phyloP scores from a whole-genome alignment of 1,140 invertebrate species.

The Lordiphosa stackelbergi region DNA sequence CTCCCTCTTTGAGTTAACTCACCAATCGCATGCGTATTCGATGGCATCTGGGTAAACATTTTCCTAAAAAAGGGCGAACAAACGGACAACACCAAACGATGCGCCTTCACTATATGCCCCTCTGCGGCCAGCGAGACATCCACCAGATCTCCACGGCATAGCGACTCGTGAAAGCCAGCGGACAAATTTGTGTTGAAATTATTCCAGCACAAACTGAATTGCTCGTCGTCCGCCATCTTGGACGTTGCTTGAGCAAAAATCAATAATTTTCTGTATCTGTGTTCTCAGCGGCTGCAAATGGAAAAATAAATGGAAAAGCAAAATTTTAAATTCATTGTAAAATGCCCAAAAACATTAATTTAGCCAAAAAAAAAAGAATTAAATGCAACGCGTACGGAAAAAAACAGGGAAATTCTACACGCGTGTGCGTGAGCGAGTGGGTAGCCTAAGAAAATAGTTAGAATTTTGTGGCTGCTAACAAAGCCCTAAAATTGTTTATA shows the following conservation, averaged over 20 bases:
- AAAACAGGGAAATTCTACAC: conserved; percentile 69
- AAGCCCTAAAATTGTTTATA: neutral
- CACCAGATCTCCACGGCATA: conserved; percentile 87
- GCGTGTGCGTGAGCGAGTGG: conserved; percentile 11
- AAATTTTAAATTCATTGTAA: conserved; percentile 14
- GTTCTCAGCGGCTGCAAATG: conserved; percentile 27
- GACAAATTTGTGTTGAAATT: conserved; percentile 87
- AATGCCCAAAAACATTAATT: conserved; percentile 5
- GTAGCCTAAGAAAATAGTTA: neutral
- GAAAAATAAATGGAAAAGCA: conserved; percentile 11
- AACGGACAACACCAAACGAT: conserved; percentile 89
- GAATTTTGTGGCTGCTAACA: neutral
- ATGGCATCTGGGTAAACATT: conserved; percentile 84
- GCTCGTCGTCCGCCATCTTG: conserved; percentile 84
- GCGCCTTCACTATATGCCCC: conserved; percentile 87
- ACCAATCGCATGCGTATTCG: conserved; percentile 81
- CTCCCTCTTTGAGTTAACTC: conserved; percentile 31
- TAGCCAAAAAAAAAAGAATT: conserved; percentile 24
- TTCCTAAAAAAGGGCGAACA: conserved; percentile 92
- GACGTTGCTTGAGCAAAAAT: conserved; percentile 60
- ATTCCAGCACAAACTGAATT: conserved; percentile 88
- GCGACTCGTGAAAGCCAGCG: conserved; percentile 84
- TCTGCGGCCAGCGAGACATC: conserved; percentile 90
- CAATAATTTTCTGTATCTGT: conserved; percentile 72
- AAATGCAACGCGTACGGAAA: conserved; percentile 26